Evolutionary conservation across 2,797 vertebrate species (phyloP).

Genomic region (Pterois miles): DNA sequence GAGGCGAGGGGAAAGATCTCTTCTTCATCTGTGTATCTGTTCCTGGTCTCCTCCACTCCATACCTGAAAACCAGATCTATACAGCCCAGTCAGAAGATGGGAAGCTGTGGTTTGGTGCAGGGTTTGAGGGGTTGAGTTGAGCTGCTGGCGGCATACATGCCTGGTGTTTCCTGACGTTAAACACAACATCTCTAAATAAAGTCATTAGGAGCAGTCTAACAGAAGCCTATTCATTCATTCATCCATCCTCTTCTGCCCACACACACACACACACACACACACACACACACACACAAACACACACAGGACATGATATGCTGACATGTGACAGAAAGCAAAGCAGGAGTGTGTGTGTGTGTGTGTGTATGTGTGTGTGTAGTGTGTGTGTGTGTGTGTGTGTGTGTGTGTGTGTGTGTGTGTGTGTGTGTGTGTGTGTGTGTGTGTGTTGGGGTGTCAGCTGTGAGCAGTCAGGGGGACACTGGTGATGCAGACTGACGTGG

Average conservation of each 20-base stretch:
- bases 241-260: slow-evolving; percentile 13
- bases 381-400: slow-evolving; percentile 18
- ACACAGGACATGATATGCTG: slow-evolving; percentile 61
- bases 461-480: slow-evolving; percentile 81
- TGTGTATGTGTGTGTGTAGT: slow-evolving; percentile 1
- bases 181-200: slow-evolving; percentile 91
- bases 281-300: slow-evolving; percentile 25
- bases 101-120: not conserved
- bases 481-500: slow-evolving; percentile 80
- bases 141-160: slow-evolving; percentile 85
- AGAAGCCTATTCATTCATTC: slow-evolving; percentile 79
- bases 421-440: slow-evolving; percentile 22
- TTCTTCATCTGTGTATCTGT: slow-evolving; percentile 26
- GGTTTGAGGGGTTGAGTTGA: slow-evolving; percentile 72
- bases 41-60: slow-evolving; percentile 45
- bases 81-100: slow-evolving; percentile 70
- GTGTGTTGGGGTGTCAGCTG: slow-evolving; percentile 65
- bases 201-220: slow-evolving; percentile 85
- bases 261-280: slow-evolving; percentile 26
- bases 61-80: slow-evolving; percentile 86
- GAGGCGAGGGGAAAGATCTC: not conserved
- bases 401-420: slow-evolving; percentile 10
- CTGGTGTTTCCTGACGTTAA: slow-evolving; percentile 93
- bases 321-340: slow-evolving; percentile 79
- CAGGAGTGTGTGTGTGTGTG: slow-evolving; percentile 41